Evolutionary conservation across 1,140 invertebrate species (phyloP).

Genomic region (Antheraea mylitta): DNA sequence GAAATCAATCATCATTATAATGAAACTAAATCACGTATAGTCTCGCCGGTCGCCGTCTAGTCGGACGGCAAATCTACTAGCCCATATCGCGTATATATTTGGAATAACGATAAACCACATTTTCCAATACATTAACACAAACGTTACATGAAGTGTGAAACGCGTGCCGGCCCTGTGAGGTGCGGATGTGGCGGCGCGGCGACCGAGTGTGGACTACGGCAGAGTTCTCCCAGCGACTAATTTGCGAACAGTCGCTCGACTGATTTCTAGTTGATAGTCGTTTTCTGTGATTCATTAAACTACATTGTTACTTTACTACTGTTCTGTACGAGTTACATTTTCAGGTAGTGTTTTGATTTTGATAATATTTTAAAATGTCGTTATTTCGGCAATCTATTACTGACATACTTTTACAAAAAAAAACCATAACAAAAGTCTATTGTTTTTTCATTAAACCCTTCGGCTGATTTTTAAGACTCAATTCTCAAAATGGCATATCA

Average conservation of each 20-base stretch:
- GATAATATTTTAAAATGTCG: neutral
- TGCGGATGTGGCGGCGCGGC: constrained; percentile 50
- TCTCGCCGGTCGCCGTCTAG: too few relatives aligned
- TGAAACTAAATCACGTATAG: too few relatives aligned
- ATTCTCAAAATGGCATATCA: too few relatives aligned
- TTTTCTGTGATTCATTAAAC: constrained; percentile 37
- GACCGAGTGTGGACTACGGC: constrained; percentile 28
- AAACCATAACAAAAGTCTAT: too few relatives aligned
- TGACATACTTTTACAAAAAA: too few relatives aligned
- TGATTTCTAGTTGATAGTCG: constrained; percentile 48
- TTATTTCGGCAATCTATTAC: neutral
- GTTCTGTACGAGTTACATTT: neutral
- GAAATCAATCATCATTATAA: too few relatives aligned
- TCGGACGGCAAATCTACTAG: too few relatives aligned
- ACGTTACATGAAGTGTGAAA: constrained; percentile 2
- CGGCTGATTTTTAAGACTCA: too few relatives aligned
- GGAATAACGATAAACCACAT: neutral
- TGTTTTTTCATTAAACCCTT: too few relatives aligned
- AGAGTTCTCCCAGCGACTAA: constrained; percentile 49
- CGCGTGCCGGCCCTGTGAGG: constrained; percentile 30
- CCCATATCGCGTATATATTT: too few relatives aligned
- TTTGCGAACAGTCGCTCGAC: constrained; percentile 58
- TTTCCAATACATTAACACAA: constrained; percentile 4
- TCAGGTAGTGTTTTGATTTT: neutral
- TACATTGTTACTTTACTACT: constrained; percentile 27